These are phyloP conservation scores for Pherbina coryleti DNA, from an alignment of 2,888 invertebrate species.

Conservation along the genomic window DNA sequence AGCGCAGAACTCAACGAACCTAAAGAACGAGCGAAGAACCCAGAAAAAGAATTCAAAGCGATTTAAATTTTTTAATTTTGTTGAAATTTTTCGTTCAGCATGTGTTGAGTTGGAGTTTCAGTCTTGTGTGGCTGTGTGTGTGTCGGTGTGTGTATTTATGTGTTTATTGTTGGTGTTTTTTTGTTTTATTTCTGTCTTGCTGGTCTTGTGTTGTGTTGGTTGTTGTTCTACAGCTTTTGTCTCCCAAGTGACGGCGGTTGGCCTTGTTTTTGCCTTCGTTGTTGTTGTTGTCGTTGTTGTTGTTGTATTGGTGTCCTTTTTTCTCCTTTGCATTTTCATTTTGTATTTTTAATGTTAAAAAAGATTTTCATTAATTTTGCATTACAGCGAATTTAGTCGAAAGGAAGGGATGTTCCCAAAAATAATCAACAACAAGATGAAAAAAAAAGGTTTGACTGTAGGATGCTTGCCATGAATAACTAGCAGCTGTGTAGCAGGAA, in stretches of 20 bases:
- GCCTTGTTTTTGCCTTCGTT: not conserved
- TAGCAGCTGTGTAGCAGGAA: too few species aligned
- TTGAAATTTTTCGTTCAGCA: not conserved
- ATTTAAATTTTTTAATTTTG: constrained; percentile 17
- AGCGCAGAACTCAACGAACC: not conserved
- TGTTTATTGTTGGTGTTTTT: not conserved
- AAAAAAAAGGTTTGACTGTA: not conserved
- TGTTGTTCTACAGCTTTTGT: not conserved
- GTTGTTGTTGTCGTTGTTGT: not conserved
- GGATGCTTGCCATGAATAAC: too few species aligned
- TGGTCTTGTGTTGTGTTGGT: not conserved
- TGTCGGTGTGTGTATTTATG: too few species aligned
- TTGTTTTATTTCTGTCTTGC: not conserved
- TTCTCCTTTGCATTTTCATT: not conserved
- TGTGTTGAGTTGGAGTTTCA: not conserved
- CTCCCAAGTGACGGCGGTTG: not conserved
- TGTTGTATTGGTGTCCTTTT: not conserved
- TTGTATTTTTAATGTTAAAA: constrained; percentile 9
- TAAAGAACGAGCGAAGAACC: too few species aligned
- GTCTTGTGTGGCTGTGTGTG: too few species aligned
- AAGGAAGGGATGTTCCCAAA: constrained; percentile 2
- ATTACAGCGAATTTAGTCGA: constrained; percentile 26
- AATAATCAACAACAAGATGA: not conserved
- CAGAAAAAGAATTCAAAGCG: constrained; percentile 9
- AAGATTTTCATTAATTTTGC: constrained; percentile 41